Conservation (phyloP, 2,113 vertebrate species). For the Rhagologus leucostigma region DNA sequence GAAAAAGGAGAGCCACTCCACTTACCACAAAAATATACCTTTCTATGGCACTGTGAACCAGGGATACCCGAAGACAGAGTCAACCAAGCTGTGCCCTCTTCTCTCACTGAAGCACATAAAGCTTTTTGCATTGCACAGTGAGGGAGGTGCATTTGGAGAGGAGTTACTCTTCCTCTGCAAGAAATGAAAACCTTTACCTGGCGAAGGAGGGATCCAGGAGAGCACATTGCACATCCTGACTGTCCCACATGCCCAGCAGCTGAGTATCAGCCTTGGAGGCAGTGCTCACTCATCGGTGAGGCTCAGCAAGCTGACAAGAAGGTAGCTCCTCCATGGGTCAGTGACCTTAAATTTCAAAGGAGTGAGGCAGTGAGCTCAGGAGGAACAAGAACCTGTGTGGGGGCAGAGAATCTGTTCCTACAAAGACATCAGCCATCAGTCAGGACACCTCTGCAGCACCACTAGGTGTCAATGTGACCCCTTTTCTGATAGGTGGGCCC, state of each 20-base stretch:
- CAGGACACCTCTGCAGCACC: not conserved
- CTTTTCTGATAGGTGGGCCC: rapidly evolving
- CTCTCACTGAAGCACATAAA: not conserved
- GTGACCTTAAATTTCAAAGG: not conserved
- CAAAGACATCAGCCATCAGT: not conserved
- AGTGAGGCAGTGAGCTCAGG: not conserved
- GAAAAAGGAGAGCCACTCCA: not conserved
- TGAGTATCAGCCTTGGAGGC: not conserved
- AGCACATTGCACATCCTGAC: not conserved
- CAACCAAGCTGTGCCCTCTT: not conserved
- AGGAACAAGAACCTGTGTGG: not conserved
- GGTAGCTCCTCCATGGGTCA: not conserved
- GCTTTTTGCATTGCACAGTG: rapidly evolving
- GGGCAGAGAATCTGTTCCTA: not conserved
- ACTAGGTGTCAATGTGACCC: not conserved
- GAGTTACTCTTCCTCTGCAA: not conserved
- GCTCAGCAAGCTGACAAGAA: not conserved
- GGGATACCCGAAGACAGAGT: not conserved
- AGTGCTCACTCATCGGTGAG: rapidly evolving
- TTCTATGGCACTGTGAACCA: not conserved
- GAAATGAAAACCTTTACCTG: not conserved
- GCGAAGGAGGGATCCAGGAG: not conserved
- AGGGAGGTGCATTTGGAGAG: not conserved
- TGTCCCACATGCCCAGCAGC: not conserved
- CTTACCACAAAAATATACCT: not conserved